A percentile compares a stretch with the other conserved stretches of the same genome.
Evolutionary conservation across 2,113 vertebrate genomes (phyloP).

Genomic region (Choloepus hoffmanni): DNA sequence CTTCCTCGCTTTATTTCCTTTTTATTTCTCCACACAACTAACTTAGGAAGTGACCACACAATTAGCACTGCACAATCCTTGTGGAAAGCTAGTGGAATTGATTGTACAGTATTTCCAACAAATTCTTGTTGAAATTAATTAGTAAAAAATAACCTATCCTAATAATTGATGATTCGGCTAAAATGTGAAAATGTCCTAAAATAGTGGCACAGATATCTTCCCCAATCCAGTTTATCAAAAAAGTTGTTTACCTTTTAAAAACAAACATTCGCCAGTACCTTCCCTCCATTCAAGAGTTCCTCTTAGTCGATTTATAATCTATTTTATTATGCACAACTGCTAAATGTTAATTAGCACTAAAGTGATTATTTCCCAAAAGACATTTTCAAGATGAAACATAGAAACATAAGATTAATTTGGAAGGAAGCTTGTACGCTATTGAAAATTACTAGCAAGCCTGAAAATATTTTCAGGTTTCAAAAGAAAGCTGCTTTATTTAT

Average conservation of each 20-base stretch:
- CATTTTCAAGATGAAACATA: constrained; percentile 66
- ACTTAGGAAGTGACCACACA: neutral
- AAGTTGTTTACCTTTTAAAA: constrained; percentile 23
- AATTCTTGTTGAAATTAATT: constrained; percentile 6
- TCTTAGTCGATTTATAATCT: constrained; percentile 45
- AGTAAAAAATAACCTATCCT: neutral
- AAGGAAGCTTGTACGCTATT: constrained; percentile 59
- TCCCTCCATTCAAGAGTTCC: constrained; percentile 27
- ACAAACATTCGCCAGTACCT: neutral
- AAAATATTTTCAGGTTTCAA: constrained; percentile 70
- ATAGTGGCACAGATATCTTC: neutral
- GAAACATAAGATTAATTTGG: constrained; percentile 58
- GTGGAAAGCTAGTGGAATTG: neutral
- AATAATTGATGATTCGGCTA: constrained; percentile 18
- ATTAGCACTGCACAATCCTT: neutral
- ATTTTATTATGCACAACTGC: constrained; percentile 27
- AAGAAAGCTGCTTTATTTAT: constrained; percentile 58
- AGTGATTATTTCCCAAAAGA: constrained; percentile 56
- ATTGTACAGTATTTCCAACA: neutral
- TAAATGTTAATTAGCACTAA: constrained; percentile 49
- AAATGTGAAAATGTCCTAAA: constrained; percentile 49
- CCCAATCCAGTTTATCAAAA: constrained; percentile 19
- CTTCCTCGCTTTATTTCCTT: constrained; percentile 17
- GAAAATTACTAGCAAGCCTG: constrained; percentile 65
- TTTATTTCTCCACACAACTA: neutral